Percentiles rank a stretch among this genome's conserved stretches.
phyloP scores from a whole-genome alignment of 2,797 vertebrate species.

The Pangasius larnaudii region DNA sequence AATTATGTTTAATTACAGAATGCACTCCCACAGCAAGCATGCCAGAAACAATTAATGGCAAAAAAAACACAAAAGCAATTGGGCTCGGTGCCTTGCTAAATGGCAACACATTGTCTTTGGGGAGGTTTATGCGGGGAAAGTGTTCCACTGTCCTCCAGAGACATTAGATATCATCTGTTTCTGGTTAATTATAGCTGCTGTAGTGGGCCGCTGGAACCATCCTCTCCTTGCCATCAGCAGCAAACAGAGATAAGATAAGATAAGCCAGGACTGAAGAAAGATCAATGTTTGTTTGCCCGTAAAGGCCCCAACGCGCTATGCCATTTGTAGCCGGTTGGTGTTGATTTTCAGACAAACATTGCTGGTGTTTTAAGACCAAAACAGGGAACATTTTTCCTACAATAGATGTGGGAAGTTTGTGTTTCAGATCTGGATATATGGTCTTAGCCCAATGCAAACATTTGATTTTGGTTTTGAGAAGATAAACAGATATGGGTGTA shows the following conservation, averaged over 20 bases:
- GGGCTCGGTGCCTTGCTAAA: slow-evolving; percentile 53
- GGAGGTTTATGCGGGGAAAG: slow-evolving; percentile 46
- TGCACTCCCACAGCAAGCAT: slow-evolving; percentile 58
- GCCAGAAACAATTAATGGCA: slow-evolving; percentile 57
- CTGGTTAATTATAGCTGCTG: slow-evolving; percentile 51
- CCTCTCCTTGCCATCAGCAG: slow-evolving; percentile 54
- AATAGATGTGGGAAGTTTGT: neutral
- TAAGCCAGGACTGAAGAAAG: slow-evolving; percentile 42
- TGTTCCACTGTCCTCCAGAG: slow-evolving; percentile 49
- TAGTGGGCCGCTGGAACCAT: slow-evolving; percentile 49
- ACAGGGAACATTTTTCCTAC: neutral
- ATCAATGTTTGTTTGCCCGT: slow-evolving; percentile 40
- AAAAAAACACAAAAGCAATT: slow-evolving; percentile 54
- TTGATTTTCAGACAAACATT: slow-evolving; percentile 28
- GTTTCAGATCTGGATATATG: neutral
- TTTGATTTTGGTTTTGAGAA: slow-evolving; percentile 13
- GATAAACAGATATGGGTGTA: slow-evolving; percentile 11
- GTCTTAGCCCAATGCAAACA: neutral
- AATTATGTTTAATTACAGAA: slow-evolving; percentile 62
- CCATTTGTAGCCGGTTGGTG: slow-evolving; percentile 38
- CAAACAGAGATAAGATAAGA: slow-evolving; percentile 50
- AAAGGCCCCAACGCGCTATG: slow-evolving; percentile 37
- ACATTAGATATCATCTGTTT: slow-evolving; percentile 59
- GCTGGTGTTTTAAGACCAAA: slow-evolving; percentile 11
- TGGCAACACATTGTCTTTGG: slow-evolving; percentile 51